Percentiles rank a stretch among this genome's conserved stretches.
These are phyloP conservation scores for Rhinoraja longicauda DNA, from an alignment of 2,797 vertebrate genomes.

Conservation along the genomic window DNA sequence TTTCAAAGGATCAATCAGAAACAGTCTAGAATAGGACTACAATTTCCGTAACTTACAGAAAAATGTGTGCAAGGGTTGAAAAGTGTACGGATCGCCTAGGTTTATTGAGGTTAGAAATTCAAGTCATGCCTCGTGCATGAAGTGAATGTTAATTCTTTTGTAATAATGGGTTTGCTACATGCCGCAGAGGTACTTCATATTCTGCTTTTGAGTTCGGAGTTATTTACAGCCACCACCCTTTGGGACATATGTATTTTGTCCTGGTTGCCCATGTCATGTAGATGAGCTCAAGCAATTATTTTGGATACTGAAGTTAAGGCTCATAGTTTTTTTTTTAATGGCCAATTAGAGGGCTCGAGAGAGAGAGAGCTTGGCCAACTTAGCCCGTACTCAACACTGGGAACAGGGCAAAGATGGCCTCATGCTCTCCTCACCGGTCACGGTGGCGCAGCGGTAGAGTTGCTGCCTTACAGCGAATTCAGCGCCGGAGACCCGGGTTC, in stretches of 20 bases:
- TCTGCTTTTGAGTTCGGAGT: not conserved
- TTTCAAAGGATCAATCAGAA: not conserved
- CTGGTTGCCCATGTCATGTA: not conserved
- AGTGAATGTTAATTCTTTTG: not conserved
- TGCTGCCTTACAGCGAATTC: too few relatives aligned
- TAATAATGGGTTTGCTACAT: not conserved
- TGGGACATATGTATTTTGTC: not conserved
- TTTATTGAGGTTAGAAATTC: not conserved
- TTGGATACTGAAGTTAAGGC: not conserved
- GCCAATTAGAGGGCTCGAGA: not conserved
- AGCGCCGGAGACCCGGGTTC: too few relatives aligned
- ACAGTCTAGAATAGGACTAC: not conserved
- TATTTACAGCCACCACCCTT: not conserved
- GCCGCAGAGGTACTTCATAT: not conserved
- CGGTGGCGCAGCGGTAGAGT: too few relatives aligned
- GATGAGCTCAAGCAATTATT: not conserved
- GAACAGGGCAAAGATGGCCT: not conserved
- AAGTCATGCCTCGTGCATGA: too few relatives aligned
- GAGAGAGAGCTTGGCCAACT: not conserved
- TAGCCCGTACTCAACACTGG: not conserved
- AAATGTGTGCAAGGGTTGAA: not conserved
- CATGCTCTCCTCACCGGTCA: not conserved
- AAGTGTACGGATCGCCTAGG: not conserved
- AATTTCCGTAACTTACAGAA: conserved; percentile 5
- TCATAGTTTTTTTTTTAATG: not conserved